Evolutionary conservation across 2,797 vertebrate species (phyloP), one percentile per base, ranked within the genome.

Genomic region (Betta splendens): DNA sequence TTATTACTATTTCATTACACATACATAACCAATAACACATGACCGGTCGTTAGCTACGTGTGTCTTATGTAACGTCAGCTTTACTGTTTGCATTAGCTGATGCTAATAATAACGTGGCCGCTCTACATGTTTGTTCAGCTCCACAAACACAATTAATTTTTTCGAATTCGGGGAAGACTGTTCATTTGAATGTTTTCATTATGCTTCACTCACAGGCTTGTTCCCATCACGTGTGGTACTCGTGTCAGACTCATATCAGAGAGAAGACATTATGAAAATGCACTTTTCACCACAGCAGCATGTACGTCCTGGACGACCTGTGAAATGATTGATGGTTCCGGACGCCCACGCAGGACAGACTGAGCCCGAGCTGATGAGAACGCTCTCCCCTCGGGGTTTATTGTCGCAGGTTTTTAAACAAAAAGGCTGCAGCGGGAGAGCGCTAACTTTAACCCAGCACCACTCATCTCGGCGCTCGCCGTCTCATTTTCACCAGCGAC

Each of bases 401-500:
- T 36, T 46, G 35, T n/a, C 5, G 23, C 26, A 2, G 0, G 15
- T 23, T 38, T 23, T 57, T 35, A 26, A 18, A 33, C 33, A 43
- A 38, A 7, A 13, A 35, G n/a, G n/a, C 1, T 15, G n/a, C 5
- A 46, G 11, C 20, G 22, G 15, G 20, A 31, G 0, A 32, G 8
- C 5, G 0, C 43, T 33, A 26, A 11, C 32, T 31, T 12, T 23
- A 33, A 59, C 49, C 28, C 5, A 43, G 25, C 7, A 7, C 15
- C 35, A 31, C 5, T 1, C 32, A 7, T 62, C 7, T 46, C 40
- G 32, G 12, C 15, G 33, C 53, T 46, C 47, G 7, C 37, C 33
- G 28, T 35, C 16, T 52, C 17, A 12, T 23, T 31, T n/a, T 64
- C 43, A n/a, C 59, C 26, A 13, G 15, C 29, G 6, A 28, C 13